Conservation (phyloP, 1,140 invertebrate genomes). For the Hesperophylax magnus region DNA sequence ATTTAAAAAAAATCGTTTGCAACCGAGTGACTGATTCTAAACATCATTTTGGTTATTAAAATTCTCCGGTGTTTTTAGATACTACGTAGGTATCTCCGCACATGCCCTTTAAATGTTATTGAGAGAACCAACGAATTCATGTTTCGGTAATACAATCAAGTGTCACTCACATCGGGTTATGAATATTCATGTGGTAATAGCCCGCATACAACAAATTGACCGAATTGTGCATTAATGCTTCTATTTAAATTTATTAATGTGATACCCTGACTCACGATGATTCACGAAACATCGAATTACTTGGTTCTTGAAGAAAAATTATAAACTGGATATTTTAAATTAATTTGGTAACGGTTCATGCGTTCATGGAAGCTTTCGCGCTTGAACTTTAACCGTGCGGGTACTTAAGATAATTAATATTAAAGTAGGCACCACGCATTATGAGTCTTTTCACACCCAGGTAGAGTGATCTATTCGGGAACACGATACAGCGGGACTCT, state of each 20-base stretch:
- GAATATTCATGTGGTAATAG: conserved; percentile 18
- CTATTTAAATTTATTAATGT: background rate
- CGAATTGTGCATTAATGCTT: conserved; percentile 20
- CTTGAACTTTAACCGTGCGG: no score
- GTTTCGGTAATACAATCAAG: background rate
- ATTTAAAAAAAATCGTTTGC: no score
- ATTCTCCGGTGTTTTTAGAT: no score
- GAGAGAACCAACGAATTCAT: background rate
- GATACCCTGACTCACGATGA: conserved; percentile 12
- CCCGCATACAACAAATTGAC: conserved; percentile 28
- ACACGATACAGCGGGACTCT: background rate
- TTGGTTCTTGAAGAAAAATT: background rate
- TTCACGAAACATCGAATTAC: background rate
- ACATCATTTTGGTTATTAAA: no score
- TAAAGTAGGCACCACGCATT: background rate
- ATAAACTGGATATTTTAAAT: no score
- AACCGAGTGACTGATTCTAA: no score
- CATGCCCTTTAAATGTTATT: no score
- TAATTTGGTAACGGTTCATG: no score
- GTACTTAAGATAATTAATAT: no score
- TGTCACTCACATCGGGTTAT: background rate
- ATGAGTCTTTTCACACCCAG: conserved; percentile 10
- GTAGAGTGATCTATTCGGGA: background rate
- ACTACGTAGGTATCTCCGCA: no score
- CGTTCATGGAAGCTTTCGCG: no score